Conservation (phyloP, 2,797 vertebrate genomes). For the Tangara arthus region DNA sequence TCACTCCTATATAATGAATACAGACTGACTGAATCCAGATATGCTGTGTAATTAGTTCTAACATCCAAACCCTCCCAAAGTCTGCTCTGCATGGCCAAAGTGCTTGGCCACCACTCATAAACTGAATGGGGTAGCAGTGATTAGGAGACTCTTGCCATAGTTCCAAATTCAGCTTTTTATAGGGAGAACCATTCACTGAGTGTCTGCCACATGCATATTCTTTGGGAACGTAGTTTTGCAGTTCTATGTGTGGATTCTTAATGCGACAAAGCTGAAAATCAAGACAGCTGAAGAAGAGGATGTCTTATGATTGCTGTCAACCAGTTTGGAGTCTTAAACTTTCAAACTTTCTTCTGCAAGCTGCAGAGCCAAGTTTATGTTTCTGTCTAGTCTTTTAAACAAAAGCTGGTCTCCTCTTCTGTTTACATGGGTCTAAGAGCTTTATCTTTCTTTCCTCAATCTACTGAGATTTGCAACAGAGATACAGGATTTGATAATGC, state of each 20-base stretch:
- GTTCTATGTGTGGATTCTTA: neutral
- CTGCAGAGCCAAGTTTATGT: neutral
- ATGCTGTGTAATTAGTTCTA: neutral
- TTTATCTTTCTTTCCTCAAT: neutral
- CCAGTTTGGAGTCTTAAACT: neutral
- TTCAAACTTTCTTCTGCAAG: neutral
- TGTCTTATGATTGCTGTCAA: neutral
- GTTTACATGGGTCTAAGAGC: accelerated
- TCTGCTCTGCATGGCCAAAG: neutral
- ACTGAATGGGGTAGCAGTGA: neutral
- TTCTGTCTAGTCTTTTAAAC: neutral
- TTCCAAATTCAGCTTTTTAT: neutral
- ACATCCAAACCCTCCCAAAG: neutral
- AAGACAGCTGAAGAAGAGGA: neutral
- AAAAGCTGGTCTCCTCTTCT: neutral
- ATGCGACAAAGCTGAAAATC: neutral
- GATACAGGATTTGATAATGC: neutral
- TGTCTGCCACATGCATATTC: neutral
- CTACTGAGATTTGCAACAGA: neutral
- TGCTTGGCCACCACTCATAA: neutral
- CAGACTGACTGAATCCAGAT: neutral
- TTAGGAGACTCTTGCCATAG: neutral
- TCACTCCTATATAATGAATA: neutral
- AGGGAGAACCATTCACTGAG: neutral
- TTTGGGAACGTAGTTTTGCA: neutral